Conservation (phyloP, 2,113 vertebrate species). For the Otis tarda region DNA sequence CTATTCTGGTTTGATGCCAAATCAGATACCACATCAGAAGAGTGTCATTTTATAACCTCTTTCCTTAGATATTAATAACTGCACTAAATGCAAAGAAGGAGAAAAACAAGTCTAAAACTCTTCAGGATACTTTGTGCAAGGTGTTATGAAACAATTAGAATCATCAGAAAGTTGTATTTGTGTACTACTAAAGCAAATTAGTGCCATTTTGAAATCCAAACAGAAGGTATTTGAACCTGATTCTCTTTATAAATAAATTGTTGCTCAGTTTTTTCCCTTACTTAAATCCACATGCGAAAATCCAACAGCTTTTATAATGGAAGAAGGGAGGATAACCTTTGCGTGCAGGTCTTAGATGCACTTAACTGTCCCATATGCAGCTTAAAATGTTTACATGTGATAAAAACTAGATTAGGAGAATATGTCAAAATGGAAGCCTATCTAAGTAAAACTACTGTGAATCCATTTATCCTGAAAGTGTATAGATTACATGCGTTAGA, state of each 20-base stretch:
- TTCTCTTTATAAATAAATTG: neutral
- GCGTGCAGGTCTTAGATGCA: neutral
- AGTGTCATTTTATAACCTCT: neutral
- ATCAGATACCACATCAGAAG: neutral
- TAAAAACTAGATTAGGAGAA: neutral
- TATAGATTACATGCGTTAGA: neutral
- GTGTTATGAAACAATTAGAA: neutral
- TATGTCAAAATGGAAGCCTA: neutral
- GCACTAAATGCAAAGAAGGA: neutral
- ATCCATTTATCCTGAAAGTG: neutral
- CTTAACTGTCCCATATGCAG: neutral
- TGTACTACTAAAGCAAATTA: neutral
- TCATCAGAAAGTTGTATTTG: neutral
- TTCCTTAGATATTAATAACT: conserved; percentile 13
- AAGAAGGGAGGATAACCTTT: neutral
- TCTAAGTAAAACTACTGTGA: neutral
- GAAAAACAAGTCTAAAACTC: neutral
- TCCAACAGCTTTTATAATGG: neutral
- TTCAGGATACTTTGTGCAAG: neutral
- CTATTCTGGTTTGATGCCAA: neutral
- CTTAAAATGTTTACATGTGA: neutral
- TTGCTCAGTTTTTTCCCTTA: neutral
- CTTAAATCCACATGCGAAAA: neutral
- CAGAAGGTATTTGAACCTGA: neutral
- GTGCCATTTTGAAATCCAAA: neutral